These are phyloP conservation scores for Platysternon megacephalum DNA, from an alignment of 2,113 vertebrate species.

Conservation along the genomic window DNA sequence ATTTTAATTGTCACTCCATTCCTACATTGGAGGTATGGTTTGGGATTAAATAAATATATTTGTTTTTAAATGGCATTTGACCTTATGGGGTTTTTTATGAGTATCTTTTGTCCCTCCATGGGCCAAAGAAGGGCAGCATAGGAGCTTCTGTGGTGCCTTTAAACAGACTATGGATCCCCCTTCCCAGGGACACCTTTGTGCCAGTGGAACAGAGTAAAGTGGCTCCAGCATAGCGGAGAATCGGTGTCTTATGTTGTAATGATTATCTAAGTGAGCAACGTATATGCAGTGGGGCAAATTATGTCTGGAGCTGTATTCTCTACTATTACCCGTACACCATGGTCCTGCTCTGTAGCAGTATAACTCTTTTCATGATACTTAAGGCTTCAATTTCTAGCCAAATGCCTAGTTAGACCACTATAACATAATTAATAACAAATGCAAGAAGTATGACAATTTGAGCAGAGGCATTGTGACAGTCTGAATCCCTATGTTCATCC, in stretches of 20 bases:
- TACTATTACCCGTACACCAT: neutral
- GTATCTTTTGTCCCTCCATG: neutral
- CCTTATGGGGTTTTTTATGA: neutral
- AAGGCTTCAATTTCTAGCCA: neutral
- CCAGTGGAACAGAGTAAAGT: neutral
- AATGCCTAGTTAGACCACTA: neutral
- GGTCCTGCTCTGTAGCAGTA: neutral
- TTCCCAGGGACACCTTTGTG: neutral
- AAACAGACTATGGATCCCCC: neutral
- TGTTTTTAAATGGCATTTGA: neutral
- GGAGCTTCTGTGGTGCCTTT: neutral
- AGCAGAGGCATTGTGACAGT: too few relatives aligned
- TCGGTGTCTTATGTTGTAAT: neutral
- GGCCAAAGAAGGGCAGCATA: neutral
- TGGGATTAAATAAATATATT: neutral
- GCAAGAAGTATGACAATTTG: too few relatives aligned
- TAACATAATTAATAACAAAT: too few relatives aligned
- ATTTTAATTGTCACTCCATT: neutral
- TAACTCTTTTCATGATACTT: neutral
- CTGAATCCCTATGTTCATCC: too few relatives aligned
- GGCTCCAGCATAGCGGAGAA: neutral
- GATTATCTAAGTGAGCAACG: accelerated
- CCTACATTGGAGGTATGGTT: neutral
- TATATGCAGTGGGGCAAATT: neutral
- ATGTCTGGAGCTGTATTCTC: neutral